Conservation (phyloP, 53 echinoderm and acorn worm species). For the Paelopatides confundens region DNA sequence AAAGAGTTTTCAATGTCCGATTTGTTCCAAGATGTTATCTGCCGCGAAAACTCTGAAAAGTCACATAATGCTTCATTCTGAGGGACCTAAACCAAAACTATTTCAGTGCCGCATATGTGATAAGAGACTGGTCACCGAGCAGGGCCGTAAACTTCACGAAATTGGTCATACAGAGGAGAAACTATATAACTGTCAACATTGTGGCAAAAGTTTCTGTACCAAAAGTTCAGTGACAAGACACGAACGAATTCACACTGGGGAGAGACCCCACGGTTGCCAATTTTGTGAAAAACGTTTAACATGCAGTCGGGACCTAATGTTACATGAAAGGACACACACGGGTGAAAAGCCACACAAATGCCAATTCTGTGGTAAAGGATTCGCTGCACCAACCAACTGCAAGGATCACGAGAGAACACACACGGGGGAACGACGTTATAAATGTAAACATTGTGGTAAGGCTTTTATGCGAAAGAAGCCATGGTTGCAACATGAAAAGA, state of each 20-base stretch:
- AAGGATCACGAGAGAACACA: constrained; percentile 23
- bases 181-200: neutral
- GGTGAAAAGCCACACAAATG: constrained; percentile 26
- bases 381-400: neutral
- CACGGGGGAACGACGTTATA: constrained; percentile 26
- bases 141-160: neutral
- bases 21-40: constrained; percentile 26
- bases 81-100: neutral
- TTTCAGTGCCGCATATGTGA: too few relatives aligned
- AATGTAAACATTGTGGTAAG: constrained; percentile 36
- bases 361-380: constrained; percentile 27
- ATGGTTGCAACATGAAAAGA: neutral
- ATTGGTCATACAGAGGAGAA: neutral
- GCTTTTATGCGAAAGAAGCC: neutral
- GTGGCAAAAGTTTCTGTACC: neutral
- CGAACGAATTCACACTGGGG: neutral
- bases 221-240: neutral
- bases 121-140: too few relatives aligned
- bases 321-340: constrained; percentile 40
- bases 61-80: constrained; percentile 36
- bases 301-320: neutral
- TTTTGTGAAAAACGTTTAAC: constrained; percentile 12
- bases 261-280: neutral
- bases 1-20: neutral
- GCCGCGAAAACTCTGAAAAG: neutral